Evolutionary conservation across 2,888 invertebrate species (phyloP).

Genomic region (Drosophila nigritarsus): DNA sequence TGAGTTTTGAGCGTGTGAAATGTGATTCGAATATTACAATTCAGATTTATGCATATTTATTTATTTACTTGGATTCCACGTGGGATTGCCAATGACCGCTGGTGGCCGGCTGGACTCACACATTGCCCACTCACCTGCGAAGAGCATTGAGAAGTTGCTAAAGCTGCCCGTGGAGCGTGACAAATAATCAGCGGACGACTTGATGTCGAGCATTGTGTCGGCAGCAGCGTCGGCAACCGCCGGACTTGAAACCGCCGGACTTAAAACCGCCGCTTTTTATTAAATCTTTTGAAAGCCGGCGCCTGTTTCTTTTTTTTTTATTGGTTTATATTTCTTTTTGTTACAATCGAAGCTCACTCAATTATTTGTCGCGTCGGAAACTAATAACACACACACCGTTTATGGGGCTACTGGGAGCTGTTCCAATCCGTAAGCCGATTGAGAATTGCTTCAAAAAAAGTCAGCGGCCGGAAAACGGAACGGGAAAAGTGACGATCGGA

Average conservation of each 20-base stretch:
- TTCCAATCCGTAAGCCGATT: constrained; percentile 46
- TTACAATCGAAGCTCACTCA: background rate
- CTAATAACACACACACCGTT: constrained; percentile 59
- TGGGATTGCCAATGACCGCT: constrained; percentile 69
- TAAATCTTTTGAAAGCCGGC: background rate
- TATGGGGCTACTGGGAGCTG: constrained; percentile 21
- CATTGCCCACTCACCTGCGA: constrained; percentile 90
- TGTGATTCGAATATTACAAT: constrained; percentile 29
- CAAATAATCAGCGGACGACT: constrained; percentile 95
- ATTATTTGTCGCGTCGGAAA: constrained; percentile 70
- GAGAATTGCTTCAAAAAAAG: constrained; percentile 66
- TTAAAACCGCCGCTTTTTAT: constrained; percentile 3
- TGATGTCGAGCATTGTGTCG: constrained; percentile 93
- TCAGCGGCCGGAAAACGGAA: constrained; percentile 84
- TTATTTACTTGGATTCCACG: constrained; percentile 78
- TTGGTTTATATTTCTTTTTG: background rate
- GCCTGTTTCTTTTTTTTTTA: background rate
- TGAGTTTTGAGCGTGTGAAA: constrained; percentile 21
- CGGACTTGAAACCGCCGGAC: constrained; percentile 59
- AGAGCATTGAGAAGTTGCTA: constrained; percentile 97
- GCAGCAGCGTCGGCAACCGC: constrained; percentile 68
- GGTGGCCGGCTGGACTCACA: constrained; percentile 75
- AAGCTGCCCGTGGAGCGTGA: constrained; percentile 94
- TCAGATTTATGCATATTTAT: constrained; percentile 28
- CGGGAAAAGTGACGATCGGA: constrained; percentile 86